Conservation (phyloP, 2,888 invertebrate species). For the Deilephila elpenor region DNA sequence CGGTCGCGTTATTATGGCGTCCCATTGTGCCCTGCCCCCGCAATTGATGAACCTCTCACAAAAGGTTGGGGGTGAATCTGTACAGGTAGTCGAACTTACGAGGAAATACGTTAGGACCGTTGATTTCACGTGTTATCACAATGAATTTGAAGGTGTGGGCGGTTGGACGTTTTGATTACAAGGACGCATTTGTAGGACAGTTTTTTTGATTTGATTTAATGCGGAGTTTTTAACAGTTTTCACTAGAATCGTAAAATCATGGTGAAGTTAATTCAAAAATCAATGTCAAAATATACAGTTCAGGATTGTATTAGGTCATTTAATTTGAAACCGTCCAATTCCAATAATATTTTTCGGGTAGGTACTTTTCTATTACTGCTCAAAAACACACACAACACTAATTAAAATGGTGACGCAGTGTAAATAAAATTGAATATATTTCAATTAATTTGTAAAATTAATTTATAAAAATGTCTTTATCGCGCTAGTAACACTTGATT, state of each 20-base stretch:
- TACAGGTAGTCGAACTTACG: slow-evolving; percentile 64
- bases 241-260: no score
- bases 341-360: no score
- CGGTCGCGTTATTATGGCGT: slow-evolving; percentile 62
- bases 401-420: neutral
- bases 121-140: slow-evolving; percentile 38
- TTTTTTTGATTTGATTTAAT: neutral
- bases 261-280: no score
- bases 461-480: neutral
- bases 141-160: slow-evolving; percentile 26
- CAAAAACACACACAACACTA: no score
- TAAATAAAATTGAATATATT: neutral
- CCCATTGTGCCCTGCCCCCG: slow-evolving; percentile 66
- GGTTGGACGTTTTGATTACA: neutral
- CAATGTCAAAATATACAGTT: no score
- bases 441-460: neutral
- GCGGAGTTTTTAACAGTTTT: neutral
- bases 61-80: slow-evolving; percentile 73
- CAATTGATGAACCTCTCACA: slow-evolving; percentile 59
- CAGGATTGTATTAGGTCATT: no score
- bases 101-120: slow-evolving; percentile 72
- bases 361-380: no score
- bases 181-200: neutral
- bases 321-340: no score
- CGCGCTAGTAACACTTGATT: neutral